These are phyloP conservation scores for Trachelus stipa DNA, from an alignment of 2,888 invertebrate genomes.

Conservation along the genomic window DNA sequence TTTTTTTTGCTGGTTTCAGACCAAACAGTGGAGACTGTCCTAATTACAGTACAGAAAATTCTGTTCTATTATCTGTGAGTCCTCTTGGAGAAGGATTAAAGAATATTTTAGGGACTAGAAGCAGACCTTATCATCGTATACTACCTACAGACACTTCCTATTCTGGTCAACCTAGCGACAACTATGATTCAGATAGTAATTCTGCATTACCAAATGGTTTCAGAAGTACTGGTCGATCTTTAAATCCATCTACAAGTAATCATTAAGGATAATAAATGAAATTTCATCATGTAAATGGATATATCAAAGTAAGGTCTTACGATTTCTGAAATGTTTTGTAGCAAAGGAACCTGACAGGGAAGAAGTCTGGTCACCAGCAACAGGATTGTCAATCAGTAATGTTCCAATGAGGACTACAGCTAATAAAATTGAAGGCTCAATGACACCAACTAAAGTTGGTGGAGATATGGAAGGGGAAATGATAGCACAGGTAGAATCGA, in stretches of 20 bases:
- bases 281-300: conserved; percentile 11
- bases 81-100: conserved; percentile 36
- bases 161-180: conserved; percentile 45
- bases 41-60: conserved; percentile 39
- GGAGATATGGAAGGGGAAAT: conserved; percentile 24
- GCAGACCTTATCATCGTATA: conserved; percentile 37
- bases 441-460: conserved; percentile 16
- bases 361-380: conserved; percentile 18
- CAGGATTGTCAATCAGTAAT: conserved; percentile 10
- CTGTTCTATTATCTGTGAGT: conserved; percentile 42
- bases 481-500: conserved; percentile 20
- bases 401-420: not conserved
- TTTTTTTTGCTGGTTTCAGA: conserved; percentile 54
- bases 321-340: not conserved
- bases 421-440: conserved; percentile 11
- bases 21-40: conserved; percentile 70
- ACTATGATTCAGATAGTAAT: conserved; percentile 43
- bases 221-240: conserved; percentile 45
- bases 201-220: conserved; percentile 42
- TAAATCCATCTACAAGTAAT: conserved; percentile 44
- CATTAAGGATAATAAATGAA: not conserved
- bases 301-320: conserved; percentile 5
- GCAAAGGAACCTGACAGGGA: conserved; percentile 14
- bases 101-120: conserved; percentile 34
- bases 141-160: conserved; percentile 39